Conservation (phyloP, 2,888 invertebrate species). For the Chalcosyrphus nemorum region DNA sequence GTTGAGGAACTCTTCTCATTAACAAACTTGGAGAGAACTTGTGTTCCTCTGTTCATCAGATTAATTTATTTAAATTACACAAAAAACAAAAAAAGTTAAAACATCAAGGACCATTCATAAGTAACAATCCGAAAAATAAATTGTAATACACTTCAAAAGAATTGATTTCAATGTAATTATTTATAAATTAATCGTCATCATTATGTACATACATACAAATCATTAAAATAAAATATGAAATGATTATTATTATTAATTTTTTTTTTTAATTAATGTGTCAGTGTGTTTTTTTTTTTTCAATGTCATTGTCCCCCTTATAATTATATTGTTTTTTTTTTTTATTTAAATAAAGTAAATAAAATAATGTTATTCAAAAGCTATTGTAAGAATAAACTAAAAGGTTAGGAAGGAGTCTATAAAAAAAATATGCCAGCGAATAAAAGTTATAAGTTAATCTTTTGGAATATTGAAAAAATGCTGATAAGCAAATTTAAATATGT, state of each 20-base stretch:
- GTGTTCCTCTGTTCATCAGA: constrained; percentile 57
- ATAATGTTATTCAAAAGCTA: constrained; percentile 33
- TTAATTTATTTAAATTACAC: constrained; percentile 71
- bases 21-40: constrained; percentile 30
- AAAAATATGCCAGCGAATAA: constrained; percentile 50
- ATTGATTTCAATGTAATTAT: constrained; percentile 58
- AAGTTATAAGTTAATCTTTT: background rate
- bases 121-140: background rate
- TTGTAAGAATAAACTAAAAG: constrained; percentile 17
- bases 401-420: background rate
- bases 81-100: constrained; percentile 13
- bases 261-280: constrained; percentile 51
- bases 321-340: constrained; percentile 41
- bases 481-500: no score
- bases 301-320: constrained; percentile 61
- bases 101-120: constrained; percentile 42
- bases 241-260: constrained; percentile 30
- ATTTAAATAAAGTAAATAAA: constrained; percentile 8
- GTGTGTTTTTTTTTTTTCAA: constrained; percentile 56
- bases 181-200: constrained; percentile 71
- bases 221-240: constrained; percentile 39
- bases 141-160: constrained; percentile 13
- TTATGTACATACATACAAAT: constrained; percentile 62
- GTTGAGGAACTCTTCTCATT: constrained; percentile 47
- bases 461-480: no score